Base-by-base conservation (phyloP, 2,888 invertebrate genomes). In the Automeris io region DNA sequence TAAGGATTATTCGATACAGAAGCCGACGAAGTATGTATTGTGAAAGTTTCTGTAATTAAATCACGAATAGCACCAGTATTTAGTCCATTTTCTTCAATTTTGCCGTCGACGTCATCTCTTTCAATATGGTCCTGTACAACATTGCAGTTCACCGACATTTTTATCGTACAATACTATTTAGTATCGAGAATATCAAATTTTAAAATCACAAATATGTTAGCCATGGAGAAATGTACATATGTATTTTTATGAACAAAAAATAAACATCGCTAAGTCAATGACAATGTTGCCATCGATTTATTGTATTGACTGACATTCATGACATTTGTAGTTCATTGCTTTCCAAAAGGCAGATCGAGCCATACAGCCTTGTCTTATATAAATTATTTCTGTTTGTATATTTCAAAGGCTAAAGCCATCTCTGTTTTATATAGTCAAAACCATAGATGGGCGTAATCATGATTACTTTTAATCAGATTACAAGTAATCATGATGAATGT, bases 131-230 rank as follows among this genome's bases (percentile, higher is more conserved):
- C 37, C 9, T 46, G 38, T 33, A 61, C 62, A 35, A 59, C 56
- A 11, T 46, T 51, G n/a, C n/a, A n/a, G 48, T 61, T 70, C 24
- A 49, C 42, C 35, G 80, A 73, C 80, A 82, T 82, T 54, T 50
- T 72, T 37, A 36, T 29, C 50, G n/a, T 43, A 35, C 18, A 39
- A 41, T 41, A 49, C 43, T 54, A 41, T 37, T 51, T 59, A 37
- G 38, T 57, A 53, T 45, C 41, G 48, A 49, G 35, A 45, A 47
- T 46, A 45, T 57, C 54, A 36, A 45, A 46, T 50, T 51, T 58
- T 43, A 39, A 41, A 40, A 35, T 43, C 40, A 36, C 32, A 37
- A 46, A 43, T 37, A 39, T 42, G 40, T 41, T 50, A 62, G 62
- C 70, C 71, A 71, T 74, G 50, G 54, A 71, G 47, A 46, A 56